A percentile compares a stretch with the other conserved stretches of the same genome.
These are phyloP conservation scores for Volucella zonaria DNA, from an alignment of 2,888 invertebrate species.

Conservation along the genomic window DNA sequence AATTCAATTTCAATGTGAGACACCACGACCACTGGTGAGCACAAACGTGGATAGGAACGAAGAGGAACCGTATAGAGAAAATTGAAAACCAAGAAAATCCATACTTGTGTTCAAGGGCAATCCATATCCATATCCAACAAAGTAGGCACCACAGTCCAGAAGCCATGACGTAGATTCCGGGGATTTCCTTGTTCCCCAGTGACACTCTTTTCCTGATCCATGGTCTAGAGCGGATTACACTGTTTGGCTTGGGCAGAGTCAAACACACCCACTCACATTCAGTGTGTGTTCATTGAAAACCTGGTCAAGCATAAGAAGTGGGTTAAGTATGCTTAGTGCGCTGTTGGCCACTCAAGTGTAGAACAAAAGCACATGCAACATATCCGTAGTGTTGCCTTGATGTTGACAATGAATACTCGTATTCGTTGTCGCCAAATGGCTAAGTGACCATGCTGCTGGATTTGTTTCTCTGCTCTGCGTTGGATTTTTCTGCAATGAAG, in stretches of 20 bases:
- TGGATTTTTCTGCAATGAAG: not conserved
- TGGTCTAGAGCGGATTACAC: constrained; percentile 54
- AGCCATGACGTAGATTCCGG: constrained; percentile 37
- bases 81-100: constrained; percentile 48
- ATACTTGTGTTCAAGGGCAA: constrained; percentile 48
- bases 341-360: constrained; percentile 39
- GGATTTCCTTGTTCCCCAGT: constrained; percentile 67
- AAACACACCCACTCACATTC: constrained; percentile 28
- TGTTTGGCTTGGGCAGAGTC: not conserved
- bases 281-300: constrained; percentile 57
- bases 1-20: constrained; percentile 6
- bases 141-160: constrained; percentile 6
- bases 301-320: constrained; percentile 70
- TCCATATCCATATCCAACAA: not conserved
- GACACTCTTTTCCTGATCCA: constrained; percentile 19
- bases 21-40: constrained; percentile 22
- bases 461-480: not conserved
- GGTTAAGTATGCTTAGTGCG: constrained; percentile 64
- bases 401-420: constrained; percentile 67
- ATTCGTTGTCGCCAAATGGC: constrained; percentile 35
- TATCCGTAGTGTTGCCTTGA: constrained; percentile 47
- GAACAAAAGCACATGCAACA: constrained; percentile 30
- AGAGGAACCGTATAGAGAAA: constrained; percentile 20
- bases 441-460: constrained; percentile 6
- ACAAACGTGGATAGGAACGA: constrained; percentile 35